A percentile compares a stretch with the other conserved stretches of the same genome.
Evolutionary conservation across 2,797 vertebrate species (phyloP).

Genomic region (Betta splendens): DNA sequence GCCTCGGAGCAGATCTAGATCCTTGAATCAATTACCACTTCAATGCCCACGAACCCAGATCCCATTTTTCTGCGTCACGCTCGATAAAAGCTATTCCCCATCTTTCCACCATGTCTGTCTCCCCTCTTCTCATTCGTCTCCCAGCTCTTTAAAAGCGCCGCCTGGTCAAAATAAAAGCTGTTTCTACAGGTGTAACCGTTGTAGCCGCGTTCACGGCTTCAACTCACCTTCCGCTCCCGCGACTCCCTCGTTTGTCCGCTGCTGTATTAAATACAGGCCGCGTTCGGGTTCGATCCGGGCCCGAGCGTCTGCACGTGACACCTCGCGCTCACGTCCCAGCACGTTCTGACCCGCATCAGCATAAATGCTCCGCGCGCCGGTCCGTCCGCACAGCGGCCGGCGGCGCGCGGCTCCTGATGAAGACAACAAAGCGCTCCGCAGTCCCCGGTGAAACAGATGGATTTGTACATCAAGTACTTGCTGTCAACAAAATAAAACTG

Average conservation of each 20-base stretch:
- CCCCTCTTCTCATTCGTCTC: conserved; percentile 63
- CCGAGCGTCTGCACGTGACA: too few relatives aligned
- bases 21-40: conserved; percentile 79
- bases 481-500: conserved; percentile 28
- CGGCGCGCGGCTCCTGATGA: conserved; percentile 37
- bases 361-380: conserved; percentile 6
- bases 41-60: conserved; percentile 67
- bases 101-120: conserved; percentile 53
- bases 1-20: conserved; percentile 52
- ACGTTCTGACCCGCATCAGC: not conserved
- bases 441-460: conserved; percentile 39
- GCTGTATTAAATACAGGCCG: conserved; percentile 1
- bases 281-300: conserved; percentile 5
- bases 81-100: conserved; percentile 77
- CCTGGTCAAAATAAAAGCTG: conserved; percentile 29
- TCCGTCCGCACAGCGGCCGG: conserved; percentile 13
- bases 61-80: conserved; percentile 77
- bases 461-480: conserved; percentile 20
- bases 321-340: not conserved
- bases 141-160: conserved; percentile 44
- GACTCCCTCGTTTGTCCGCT: not conserved
- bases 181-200: conserved; percentile 5
- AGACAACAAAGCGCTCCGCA: conserved; percentile 31
- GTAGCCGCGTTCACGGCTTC: not conserved
- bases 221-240: not conserved